These are phyloP conservation scores for Dasyprocta punctata DNA, from an alignment of 2,113 vertebrate species.

Conservation along the genomic window DNA sequence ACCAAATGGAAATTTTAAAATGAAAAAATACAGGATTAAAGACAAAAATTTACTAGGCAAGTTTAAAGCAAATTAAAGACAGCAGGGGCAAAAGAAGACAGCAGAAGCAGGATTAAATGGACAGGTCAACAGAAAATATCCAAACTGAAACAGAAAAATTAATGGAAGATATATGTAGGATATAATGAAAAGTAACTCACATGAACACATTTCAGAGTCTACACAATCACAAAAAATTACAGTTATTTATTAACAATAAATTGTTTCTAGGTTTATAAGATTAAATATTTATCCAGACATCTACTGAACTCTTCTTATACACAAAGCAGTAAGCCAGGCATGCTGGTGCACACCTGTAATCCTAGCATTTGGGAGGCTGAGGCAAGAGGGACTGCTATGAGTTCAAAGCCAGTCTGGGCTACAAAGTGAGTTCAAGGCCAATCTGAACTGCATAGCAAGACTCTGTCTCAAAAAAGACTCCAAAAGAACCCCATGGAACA, in stretches of 20 bases:
- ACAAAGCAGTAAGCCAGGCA: neutral
- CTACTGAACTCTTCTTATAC: neutral
- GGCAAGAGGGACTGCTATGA: no score
- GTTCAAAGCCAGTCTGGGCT: no score
- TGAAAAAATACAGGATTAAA: conserved; percentile 28
- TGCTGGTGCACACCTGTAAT: no score
- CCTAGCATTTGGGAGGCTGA: no score
- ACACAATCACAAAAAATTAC: neutral
- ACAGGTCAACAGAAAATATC: neutral
- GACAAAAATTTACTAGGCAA: neutral
- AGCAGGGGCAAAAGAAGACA: neutral
- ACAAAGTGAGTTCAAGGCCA: no score
- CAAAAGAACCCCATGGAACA: neutral
- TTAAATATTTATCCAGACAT: neutral
- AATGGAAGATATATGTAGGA: neutral
- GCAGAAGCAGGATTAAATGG: neutral
- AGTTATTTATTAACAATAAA: neutral
- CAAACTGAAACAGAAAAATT: neutral
- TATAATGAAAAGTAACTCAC: conserved; percentile 27
- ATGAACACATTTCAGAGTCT: conserved; percentile 1
- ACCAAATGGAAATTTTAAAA: neutral
- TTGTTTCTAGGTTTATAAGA: conserved; percentile 11
- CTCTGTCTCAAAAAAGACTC: neutral
- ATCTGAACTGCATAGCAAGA: neutral
- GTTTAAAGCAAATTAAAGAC: conserved; percentile 3